Base-by-base conservation (phyloP, 2,888 invertebrate species). In the Capitulum mitella region DNA sequence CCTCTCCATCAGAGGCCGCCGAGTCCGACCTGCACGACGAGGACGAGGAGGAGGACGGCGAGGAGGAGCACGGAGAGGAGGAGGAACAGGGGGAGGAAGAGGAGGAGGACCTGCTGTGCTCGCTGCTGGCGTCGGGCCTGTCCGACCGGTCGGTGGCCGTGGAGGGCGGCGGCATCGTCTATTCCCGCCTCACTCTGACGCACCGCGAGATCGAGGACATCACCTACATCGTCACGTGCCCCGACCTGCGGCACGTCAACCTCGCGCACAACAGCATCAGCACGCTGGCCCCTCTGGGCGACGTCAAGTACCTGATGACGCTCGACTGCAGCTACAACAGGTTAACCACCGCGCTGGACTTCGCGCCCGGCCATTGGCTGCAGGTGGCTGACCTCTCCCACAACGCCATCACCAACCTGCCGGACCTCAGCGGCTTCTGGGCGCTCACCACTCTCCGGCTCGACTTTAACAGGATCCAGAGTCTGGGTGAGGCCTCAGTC, bases 211-310 rank as follows among this genome's bases (percentile, higher is more conserved):
- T 70, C 26, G 40, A 40, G 26, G 40, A 70, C 37, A 70, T 70
- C 70, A 26, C 26, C 26, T 19, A n/a, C 70, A 70, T 70, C 37
- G 3, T 26, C 10, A 1, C 5, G 10, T 70, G 70, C 34, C 70
- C 37, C 5, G 5, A 40, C 5, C n/a, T 70, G 26, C 70, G 70
- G 2, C 70, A 70, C 26, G 26, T 70, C 26, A 34, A 70, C 37
- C 37, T 70, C 16, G 46, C 76, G 46, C 76, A 76, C 46, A 76
- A 76, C 32, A 76, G 29, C 48, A 76, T 76, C 43, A 32, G 22
- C 29, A 29, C 46, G 22, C 32, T 76, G 1, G 16, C 29, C 6
- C 46, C 76, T 6, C 46, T 76, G n/a, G 46, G 76, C 32, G 43
- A 43, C 29, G 32, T 76, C 5, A 12, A 5, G 1, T 32, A 48